Evolutionary conservation across 1,140 invertebrate species (phyloP).

Genomic region (Wiebesia pumilae): DNA sequence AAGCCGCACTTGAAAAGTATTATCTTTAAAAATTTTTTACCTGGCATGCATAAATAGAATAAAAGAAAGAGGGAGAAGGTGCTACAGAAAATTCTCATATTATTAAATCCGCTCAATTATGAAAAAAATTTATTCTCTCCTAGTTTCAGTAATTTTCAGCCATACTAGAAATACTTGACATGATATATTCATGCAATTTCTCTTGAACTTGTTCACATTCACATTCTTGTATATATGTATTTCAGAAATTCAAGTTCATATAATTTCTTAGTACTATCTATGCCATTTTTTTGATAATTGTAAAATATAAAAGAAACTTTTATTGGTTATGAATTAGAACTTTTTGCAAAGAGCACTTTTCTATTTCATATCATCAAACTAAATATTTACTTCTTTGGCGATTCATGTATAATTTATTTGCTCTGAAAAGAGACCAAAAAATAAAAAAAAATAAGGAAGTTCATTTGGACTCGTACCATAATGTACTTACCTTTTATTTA

Average conservation of each 20-base stretch:
- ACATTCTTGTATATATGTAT: no score
- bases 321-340: no score
- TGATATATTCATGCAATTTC: not conserved
- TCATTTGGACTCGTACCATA: not conserved
- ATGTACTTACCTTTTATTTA: no score
- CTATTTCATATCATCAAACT: not conserved
- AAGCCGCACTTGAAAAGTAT: no score
- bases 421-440: not conserved
- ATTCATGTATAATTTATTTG: conserved; percentile 23
- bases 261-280: not conserved
- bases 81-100: not conserved
- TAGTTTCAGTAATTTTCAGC: not conserved
- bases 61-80: not conserved
- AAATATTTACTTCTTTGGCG: not conserved
- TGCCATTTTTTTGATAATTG: not conserved
- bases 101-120: not conserved
- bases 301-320: not conserved
- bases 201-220: not conserved
- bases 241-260: not conserved
- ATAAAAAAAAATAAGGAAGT: not conserved
- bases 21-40: no score
- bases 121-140: not conserved
- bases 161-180: not conserved
- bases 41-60: no score
- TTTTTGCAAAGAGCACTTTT: not conserved